These are phyloP conservation scores for Linnaemya tessellans DNA, from an alignment of 2,888 invertebrate species.

Conservation along the genomic window DNA sequence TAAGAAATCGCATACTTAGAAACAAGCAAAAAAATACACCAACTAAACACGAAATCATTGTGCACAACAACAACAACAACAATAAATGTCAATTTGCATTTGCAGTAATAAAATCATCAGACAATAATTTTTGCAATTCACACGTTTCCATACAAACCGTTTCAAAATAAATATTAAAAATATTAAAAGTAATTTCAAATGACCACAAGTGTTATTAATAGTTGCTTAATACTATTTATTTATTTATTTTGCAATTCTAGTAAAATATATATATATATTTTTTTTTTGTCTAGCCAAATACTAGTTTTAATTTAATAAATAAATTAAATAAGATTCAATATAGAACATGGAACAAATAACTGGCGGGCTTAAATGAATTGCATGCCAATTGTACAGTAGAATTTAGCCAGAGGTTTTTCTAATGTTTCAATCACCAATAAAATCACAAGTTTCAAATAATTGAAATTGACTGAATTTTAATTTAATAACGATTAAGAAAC, in stretches of 20 bases:
- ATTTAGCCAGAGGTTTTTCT: constrained; percentile 12
- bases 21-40: neutral
- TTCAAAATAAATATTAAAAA: constrained; percentile 32
- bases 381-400: constrained; percentile 8
- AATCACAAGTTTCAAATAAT: constrained; percentile 22
- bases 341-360: constrained; percentile 1
- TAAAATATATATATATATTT: constrained; percentile 3
- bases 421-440: neutral
- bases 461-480: constrained; percentile 16
- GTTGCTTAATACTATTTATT: neutral
- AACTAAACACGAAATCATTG: constrained; percentile 56
- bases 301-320: constrained; percentile 53
- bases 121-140: constrained; percentile 55
- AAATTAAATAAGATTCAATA: constrained; percentile 9
- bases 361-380: neutral
- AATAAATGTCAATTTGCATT: constrained; percentile 70
- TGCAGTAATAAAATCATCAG: constrained; percentile 63
- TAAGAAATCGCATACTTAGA: constrained; percentile 56
- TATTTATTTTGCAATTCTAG: neutral
- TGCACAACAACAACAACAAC: constrained; percentile 23
- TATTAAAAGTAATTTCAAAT: constrained; percentile 24
- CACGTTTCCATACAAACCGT: constrained; percentile 33
- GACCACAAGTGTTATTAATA: constrained; percentile 32
- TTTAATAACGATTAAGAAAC: neutral
- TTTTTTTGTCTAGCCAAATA: constrained; percentile 10